A percentile compares a stretch with the other conserved stretches of the same genome.
Conservation (phyloP, 2,888 invertebrate species). For the Adelphocoris suturalis region DNA sequence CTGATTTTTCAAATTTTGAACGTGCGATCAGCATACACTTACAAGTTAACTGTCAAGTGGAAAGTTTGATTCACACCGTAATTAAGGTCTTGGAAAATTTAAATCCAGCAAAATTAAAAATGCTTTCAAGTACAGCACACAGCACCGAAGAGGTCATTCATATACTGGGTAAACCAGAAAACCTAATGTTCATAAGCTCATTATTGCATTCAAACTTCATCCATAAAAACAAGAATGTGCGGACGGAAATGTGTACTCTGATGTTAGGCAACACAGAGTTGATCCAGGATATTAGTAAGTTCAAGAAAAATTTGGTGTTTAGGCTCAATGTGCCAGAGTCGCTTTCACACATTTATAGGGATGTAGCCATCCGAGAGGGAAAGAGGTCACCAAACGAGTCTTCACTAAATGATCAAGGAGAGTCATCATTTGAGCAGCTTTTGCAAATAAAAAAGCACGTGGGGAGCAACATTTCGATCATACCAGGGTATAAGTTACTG, state of each 20-base stretch:
- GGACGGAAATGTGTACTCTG: constrained; percentile 61
- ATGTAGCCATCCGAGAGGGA: not conserved
- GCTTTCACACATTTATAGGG: constrained; percentile 1
- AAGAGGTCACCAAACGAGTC: not conserved
- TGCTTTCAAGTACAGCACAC: constrained; percentile 21
- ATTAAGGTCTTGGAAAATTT: constrained; percentile 40
- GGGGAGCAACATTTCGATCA: constrained; percentile 36
- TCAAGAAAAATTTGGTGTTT: constrained; percentile 67
- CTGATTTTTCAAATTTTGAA: not conserved
- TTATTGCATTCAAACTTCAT: constrained; percentile 53
- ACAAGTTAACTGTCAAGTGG: constrained; percentile 59
- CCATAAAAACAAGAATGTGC: not conserved
- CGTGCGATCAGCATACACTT: constrained; percentile 43
- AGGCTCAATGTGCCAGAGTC: constrained; percentile 43
- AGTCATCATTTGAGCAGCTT: constrained; percentile 31
- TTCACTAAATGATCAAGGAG: not conserved
- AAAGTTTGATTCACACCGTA: constrained; percentile 57
- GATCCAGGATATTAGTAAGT: constrained; percentile 60
- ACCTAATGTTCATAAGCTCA: constrained; percentile 40
- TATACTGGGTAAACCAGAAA: constrained; percentile 46
- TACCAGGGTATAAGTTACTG: constrained; percentile 43
- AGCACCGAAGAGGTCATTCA: not conserved
- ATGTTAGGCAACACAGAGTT: constrained; percentile 40
- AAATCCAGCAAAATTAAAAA: constrained; percentile 57
- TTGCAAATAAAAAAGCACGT: constrained; percentile 38